Evolutionary conservation across 1,140 invertebrate genomes (phyloP).

Genomic region (Ridgeia piscesae): DNA sequence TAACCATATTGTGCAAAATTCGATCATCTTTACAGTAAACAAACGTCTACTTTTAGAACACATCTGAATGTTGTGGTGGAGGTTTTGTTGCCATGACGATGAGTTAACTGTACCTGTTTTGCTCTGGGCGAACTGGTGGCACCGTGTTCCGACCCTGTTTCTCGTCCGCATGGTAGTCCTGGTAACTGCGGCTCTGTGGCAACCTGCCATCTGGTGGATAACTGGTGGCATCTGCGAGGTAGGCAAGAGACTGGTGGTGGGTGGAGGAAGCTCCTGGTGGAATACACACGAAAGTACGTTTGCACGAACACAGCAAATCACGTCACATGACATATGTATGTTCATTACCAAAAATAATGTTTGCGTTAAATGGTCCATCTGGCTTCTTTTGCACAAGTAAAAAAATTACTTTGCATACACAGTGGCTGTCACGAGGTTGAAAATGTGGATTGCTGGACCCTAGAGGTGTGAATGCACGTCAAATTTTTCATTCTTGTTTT

Average conservation of each 20-base stretch:
- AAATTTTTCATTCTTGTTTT: too few species aligned
- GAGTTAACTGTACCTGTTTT: not conserved
- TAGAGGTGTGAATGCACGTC: too few species aligned
- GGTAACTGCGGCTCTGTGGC: constrained; percentile 21
- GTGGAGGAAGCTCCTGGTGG: not conserved
- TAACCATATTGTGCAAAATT: too few species aligned
- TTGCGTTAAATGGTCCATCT: not conserved
- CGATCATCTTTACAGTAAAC: too few species aligned
- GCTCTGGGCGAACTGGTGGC: not conserved
- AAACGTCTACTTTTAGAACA: too few species aligned
- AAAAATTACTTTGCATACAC: not conserved
- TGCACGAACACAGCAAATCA: not conserved
- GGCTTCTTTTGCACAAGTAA: not conserved
- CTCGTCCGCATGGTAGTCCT: constrained; percentile 14
- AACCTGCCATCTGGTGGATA: not conserved
- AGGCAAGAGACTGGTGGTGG: constrained; percentile 15
- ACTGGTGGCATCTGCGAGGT: not conserved
- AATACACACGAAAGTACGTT: not conserved
- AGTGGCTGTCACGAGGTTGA: too few species aligned
- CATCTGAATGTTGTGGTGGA: too few species aligned
- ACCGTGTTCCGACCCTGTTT: not conserved
- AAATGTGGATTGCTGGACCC: too few species aligned
- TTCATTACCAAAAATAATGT: not conserved
- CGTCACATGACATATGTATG: not conserved
- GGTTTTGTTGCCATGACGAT: too few species aligned